Evolutionary conservation across 1,140 invertebrate species (phyloP), one percentile per base, ranked within the genome.

Genomic region (Dinothrombium tinctorium): DNA sequence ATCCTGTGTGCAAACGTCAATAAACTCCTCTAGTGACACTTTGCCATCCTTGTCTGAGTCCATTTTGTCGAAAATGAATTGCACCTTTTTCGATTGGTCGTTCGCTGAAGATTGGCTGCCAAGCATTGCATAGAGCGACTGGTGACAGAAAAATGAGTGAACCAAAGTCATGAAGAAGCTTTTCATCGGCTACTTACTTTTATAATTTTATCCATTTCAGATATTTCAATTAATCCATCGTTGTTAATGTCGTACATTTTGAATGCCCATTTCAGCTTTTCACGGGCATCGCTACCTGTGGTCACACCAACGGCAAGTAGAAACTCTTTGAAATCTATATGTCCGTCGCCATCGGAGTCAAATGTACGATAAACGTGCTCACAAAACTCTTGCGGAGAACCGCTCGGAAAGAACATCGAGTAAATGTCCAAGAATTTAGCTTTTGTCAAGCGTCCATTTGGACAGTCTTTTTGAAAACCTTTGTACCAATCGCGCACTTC

Each of bases 351-450:
- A 63, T 96, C 90, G 73, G 89, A 89, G 59, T 94, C 87, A 61
- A 96, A 96, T 66, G 89, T 94, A 51, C 90, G 72, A 62, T 96
- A 98, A n/a, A 98, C 89, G 59, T 98, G 90, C 55, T 95, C 84
- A 59, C 90, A 96, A 63, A 98, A 98, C 61, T 92, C 84, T 58
- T 95, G 84, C 17, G 90, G 90, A 56, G 94, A 89, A 40, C 92
- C 89, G 53, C 80, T 86, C 9, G 90, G 89, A 64, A 95, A 96
- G 67, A 96, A 87, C 77, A 84, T 86, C 71, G 87, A 92, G 67
- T 98, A 98, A 74, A 95, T 94, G 65, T 98, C 89, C 53, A 96
- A 83, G 61, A 99, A 98, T 65, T 98, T 98, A 40, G 82, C 79
- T 38, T 87, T 84, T 32, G 87, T 94, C 53, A 98, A 64, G 57